Evolutionary conservation across 2,888 invertebrate species (phyloP).

Genomic region (Malthinus flaveolus): DNA sequence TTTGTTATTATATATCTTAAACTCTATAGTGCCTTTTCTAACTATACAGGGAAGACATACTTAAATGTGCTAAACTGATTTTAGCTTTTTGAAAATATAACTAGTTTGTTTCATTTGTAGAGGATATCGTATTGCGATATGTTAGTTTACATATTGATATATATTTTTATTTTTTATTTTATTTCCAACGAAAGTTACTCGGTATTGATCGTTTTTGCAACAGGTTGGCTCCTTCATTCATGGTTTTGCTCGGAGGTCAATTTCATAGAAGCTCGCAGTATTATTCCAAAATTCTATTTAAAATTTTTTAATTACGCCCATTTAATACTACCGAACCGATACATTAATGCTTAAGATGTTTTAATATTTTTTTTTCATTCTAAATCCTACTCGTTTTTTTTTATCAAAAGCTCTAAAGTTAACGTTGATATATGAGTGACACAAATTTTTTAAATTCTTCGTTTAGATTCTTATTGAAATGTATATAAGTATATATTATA

Average conservation of each 20-base stretch:
- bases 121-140: constrained; percentile 12
- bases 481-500: constrained; percentile 11
- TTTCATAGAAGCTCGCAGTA: constrained; percentile 5
- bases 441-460: constrained; percentile 14
- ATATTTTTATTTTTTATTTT: neutral
- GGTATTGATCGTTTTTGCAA: constrained; percentile 28
- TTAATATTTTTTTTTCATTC: constrained; percentile 18
- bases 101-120: constrained; percentile 4
- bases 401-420: constrained; percentile 28
- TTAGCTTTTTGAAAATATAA: constrained; percentile 27
- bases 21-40: constrained; percentile 30
- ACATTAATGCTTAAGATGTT: constrained; percentile 20
- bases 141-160: neutral
- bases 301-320: neutral
- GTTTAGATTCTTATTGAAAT: constrained; percentile 8
- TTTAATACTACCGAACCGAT: neutral
- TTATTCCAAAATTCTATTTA: neutral
- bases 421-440: constrained; percentile 20
- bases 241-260: constrained; percentile 11
- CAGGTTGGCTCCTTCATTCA: constrained; percentile 26
- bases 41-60: constrained; percentile 32
- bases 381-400: constrained; percentile 17
- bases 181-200: constrained; percentile 1
- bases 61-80: constrained; percentile 30
- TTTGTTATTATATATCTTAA: constrained; percentile 29